phyloP scores from a whole-genome alignment of 2,113 vertebrate species.

The Tupaia tana region DNA sequence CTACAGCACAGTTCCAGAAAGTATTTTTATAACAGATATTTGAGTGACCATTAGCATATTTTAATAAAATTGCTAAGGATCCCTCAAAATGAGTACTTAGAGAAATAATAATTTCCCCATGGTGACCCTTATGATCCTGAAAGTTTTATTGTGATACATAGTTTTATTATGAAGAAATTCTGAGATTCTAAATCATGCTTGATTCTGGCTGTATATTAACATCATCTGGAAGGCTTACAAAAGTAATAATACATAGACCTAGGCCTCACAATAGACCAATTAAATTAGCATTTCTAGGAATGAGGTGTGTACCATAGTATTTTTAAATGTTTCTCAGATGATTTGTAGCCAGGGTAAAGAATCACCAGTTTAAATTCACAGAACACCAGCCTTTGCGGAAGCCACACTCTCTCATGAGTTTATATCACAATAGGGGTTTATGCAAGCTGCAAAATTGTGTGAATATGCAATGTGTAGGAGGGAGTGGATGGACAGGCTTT shows the following conservation, averaged over 20 bases:
- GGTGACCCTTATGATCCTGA: not conserved
- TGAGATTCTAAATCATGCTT: conserved; percentile 24
- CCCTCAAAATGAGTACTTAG: not conserved
- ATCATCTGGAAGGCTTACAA: not conserved
- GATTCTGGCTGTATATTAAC: not conserved
- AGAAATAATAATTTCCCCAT: not conserved
- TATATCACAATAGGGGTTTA: conserved; percentile 74
- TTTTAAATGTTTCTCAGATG: not conserved
- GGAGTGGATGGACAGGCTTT: conserved; percentile 54
- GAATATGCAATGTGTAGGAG: conserved; percentile 70
- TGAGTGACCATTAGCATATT: conserved; percentile 1
- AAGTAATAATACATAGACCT: not conserved
- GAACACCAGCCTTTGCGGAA: conserved; percentile 35
- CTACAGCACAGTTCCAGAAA: conserved; percentile 18
- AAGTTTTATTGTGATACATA: not conserved
- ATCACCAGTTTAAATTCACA: conserved; percentile 17
- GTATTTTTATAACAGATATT: not conserved
- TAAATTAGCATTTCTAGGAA: not conserved
- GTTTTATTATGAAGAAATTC: conserved; percentile 45
- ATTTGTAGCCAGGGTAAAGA: not conserved
- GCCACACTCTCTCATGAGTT: conserved; percentile 35
- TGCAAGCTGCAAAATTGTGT: conserved; percentile 27
- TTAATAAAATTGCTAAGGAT: not conserved
- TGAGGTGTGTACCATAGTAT: not conserved
- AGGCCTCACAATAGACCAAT: not conserved